Conservation (phyloP, 2,113 vertebrate genomes). For the Microtus ochrogaster region DNA sequence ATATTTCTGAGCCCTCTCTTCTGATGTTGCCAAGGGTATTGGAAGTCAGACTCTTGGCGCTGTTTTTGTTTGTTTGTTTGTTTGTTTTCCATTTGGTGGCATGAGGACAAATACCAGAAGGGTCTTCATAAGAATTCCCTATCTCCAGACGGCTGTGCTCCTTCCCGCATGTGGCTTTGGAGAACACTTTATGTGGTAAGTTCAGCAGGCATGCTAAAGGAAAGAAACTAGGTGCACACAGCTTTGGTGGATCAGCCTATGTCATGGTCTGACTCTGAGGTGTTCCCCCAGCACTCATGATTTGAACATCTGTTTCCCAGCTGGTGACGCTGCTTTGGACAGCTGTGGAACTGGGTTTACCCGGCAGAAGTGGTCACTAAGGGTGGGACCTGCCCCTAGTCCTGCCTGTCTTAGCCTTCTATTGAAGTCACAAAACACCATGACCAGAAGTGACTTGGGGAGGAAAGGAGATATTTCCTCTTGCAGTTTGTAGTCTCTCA, state of each 20-base stretch:
- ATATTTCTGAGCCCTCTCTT: too few relatives aligned
- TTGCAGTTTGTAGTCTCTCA: too few relatives aligned
- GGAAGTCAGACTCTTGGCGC: background rate
- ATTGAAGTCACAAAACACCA: background rate
- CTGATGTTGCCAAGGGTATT: background rate
- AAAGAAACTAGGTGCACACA: background rate
- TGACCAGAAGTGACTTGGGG: background rate
- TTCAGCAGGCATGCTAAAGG: fast-evolving
- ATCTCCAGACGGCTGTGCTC: background rate
- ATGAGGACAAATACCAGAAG: background rate
- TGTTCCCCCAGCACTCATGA: background rate
- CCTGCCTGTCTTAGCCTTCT: background rate
- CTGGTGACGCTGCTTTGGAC: background rate
- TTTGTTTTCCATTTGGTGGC: background rate
- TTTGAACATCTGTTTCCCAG: too few relatives aligned
- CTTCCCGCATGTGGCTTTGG: background rate
- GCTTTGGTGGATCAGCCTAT: background rate
- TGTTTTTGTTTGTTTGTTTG: too few relatives aligned
- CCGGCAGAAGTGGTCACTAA: background rate
- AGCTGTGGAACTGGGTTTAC: too few relatives aligned
- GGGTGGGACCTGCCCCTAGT: background rate
- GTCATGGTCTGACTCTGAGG: background rate
- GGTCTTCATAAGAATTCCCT: background rate
- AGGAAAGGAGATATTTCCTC: background rate
- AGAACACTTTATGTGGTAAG: background rate